Evolutionary conservation across 2,888 invertebrate species (phyloP).

Genomic region (Cenopis cana): DNA sequence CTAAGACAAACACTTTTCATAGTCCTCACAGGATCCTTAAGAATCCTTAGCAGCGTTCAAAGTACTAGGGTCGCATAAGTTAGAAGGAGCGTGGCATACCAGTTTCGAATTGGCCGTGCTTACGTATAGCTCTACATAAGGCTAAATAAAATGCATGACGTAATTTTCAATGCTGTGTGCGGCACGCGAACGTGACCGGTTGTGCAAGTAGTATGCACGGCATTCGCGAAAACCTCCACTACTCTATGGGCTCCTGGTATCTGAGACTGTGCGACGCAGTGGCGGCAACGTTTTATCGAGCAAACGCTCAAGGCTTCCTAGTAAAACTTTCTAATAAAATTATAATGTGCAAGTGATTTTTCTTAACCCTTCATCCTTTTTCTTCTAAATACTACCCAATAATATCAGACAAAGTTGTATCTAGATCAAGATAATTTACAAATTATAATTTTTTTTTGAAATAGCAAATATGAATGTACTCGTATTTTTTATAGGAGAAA

Average conservation of each 20-base stretch:
- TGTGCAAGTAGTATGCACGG: conserved; percentile 73
- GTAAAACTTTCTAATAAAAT: not conserved
- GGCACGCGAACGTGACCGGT: conserved; percentile 71
- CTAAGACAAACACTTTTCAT: conserved; percentile 22
- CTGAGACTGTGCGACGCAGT: conserved; percentile 47
- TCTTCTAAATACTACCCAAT: not conserved
- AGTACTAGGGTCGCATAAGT: conserved; percentile 72
- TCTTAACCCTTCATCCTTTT: not conserved
- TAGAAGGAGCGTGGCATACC: conserved; percentile 69
- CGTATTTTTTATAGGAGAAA: too few relatives aligned
- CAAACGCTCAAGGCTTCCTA: not conserved
- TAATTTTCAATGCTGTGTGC: conserved; percentile 78
- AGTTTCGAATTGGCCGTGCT: conserved; percentile 58
- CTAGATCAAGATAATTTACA: too few relatives aligned
- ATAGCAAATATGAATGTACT: too few relatives aligned
- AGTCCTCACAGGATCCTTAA: conserved; percentile 54
- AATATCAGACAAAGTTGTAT: not conserved
- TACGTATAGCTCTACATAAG: conserved; percentile 71
- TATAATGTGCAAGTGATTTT: not conserved
- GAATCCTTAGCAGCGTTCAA: conserved; percentile 70
- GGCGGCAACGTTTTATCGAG: conserved; percentile 13
- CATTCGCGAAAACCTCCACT: conserved; percentile 69
- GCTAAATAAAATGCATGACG: conserved; percentile 78
- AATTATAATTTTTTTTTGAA: too few relatives aligned
- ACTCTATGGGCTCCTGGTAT: conserved; percentile 74